Conservation (phyloP, 2,888 invertebrate genomes). For the Aleiodes leptofemur region DNA sequence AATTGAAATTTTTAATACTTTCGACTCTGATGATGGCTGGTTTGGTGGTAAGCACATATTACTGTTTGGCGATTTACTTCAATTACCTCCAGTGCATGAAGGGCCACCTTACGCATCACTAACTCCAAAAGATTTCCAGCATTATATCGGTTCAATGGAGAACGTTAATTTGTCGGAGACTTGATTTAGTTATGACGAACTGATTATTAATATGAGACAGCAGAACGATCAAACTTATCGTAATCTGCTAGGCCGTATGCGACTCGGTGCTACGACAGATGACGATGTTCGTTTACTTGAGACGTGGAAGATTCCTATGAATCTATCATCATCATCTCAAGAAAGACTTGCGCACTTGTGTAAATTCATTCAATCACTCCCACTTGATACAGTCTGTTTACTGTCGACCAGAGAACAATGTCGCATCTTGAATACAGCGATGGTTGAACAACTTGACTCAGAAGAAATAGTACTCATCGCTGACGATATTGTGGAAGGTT, state of each 20-base stretch:
- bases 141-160: conserved; percentile 48
- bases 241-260: conserved; percentile 51
- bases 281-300: conserved; percentile 30
- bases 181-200: conserved; percentile 60
- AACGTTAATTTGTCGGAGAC: conserved; percentile 57
- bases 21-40: too few species aligned
- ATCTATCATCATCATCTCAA: not conserved
- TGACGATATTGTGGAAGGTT: conserved; percentile 51
- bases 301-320: conserved; percentile 43
- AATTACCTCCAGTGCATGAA: too few species aligned
- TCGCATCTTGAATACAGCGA: conserved; percentile 60
- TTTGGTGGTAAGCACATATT: too few species aligned
- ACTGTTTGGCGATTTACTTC: too few species aligned
- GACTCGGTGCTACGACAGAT: conserved; percentile 34
- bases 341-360: conserved; percentile 54
- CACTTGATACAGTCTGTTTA: conserved; percentile 61
- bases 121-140: too few species aligned
- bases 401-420: conserved; percentile 63
- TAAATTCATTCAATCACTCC: conserved; percentile 53
- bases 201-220: conserved; percentile 59
- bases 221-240: conserved; percentile 52
- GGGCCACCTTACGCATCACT: too few species aligned
- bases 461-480: conserved; percentile 58
- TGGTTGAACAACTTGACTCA: conserved; percentile 55
- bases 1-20: too few species aligned